Percentiles rank a stretch among this genome's conserved stretches.
Conservation (phyloP, 2,113 vertebrate genomes). For the Aldabrachelys gigantea region DNA sequence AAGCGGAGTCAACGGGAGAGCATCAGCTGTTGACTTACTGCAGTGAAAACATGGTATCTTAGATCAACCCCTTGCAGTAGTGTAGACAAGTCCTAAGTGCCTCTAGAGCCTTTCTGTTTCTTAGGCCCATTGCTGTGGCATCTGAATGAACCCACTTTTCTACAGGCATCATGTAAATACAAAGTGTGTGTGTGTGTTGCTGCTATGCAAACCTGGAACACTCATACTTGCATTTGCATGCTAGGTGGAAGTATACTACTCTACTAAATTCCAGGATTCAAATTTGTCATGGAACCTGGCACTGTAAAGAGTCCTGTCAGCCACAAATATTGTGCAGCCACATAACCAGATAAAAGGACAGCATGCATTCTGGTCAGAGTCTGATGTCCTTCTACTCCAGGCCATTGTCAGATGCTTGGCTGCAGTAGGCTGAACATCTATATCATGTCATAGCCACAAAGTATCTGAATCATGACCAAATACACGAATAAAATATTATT, state of each 20-base stretch:
- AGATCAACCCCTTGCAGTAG: too few relatives aligned
- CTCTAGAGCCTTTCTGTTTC: not conserved
- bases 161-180: not conserved
- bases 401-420: not conserved
- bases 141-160: not conserved
- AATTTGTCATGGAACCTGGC: not conserved
- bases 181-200: not conserved
- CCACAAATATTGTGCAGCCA: not conserved
- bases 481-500: not conserved
- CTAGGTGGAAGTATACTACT: not conserved
- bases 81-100: not conserved
- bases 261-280: not conserved
- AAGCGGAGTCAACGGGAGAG: too few relatives aligned
- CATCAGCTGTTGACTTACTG: too few relatives aligned
- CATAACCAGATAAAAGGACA: not conserved
- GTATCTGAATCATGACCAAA: not conserved
- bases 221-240: not conserved
- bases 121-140: not conserved
- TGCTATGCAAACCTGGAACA: not conserved
- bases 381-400: slow-evolving; percentile 2
- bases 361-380: not conserved
- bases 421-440: not conserved
- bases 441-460: not conserved
- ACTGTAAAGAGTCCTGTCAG: not conserved
- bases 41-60: too few relatives aligned